Conservation (phyloP, 2,113 vertebrate genomes). For the Podarcis muralis region DNA sequence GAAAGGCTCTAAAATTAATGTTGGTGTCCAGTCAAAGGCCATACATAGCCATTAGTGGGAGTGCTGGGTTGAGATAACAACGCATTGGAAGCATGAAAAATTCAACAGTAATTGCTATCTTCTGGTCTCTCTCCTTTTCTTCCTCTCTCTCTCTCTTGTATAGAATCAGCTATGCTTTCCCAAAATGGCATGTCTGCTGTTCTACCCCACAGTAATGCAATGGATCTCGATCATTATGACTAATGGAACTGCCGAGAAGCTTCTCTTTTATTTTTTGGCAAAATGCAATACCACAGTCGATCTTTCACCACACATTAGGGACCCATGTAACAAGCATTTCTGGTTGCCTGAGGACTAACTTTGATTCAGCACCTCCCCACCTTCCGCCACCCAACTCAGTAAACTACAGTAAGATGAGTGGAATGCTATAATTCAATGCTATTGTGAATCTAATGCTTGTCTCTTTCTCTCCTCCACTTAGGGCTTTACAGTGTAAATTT, state of each 20-base stretch:
- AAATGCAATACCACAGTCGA: slow-evolving; percentile 63
- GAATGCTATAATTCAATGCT: slow-evolving; percentile 52
- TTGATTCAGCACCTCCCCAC: slow-evolving; percentile 64
- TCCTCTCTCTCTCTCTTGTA: slow-evolving; percentile 31
- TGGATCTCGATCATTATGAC: slow-evolving; percentile 66
- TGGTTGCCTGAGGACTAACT: slow-evolving; percentile 61
- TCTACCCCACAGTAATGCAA: slow-evolving; percentile 62
- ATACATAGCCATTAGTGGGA: slow-evolving; percentile 64
- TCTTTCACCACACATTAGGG: slow-evolving; percentile 61
- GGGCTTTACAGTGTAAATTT: slow-evolving; percentile 46
- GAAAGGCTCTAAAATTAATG: slow-evolving; percentile 73
- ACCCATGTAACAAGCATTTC: slow-evolving; percentile 53
- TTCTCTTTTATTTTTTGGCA: slow-evolving; percentile 55
- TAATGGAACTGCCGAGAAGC: slow-evolving; percentile 64
- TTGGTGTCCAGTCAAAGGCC: slow-evolving; percentile 72
- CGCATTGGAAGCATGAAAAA: slow-evolving; percentile 75
- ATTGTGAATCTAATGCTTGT: slow-evolving; percentile 31
- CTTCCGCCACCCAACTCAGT: slow-evolving; percentile 56
- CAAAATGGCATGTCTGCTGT: slow-evolving; percentile 57
- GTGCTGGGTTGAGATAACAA: slow-evolving; percentile 68
- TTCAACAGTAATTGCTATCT: slow-evolving; percentile 69
- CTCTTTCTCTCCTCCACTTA: slow-evolving; percentile 15
- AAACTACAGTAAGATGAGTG: slow-evolving; percentile 51
- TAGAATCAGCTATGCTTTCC: slow-evolving; percentile 54
- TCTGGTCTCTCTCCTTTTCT: slow-evolving; percentile 62